These are phyloP conservation scores for Periophthalmus magnuspinnatus DNA, from an alignment of 2,797 vertebrate species.

Conservation along the genomic window DNA sequence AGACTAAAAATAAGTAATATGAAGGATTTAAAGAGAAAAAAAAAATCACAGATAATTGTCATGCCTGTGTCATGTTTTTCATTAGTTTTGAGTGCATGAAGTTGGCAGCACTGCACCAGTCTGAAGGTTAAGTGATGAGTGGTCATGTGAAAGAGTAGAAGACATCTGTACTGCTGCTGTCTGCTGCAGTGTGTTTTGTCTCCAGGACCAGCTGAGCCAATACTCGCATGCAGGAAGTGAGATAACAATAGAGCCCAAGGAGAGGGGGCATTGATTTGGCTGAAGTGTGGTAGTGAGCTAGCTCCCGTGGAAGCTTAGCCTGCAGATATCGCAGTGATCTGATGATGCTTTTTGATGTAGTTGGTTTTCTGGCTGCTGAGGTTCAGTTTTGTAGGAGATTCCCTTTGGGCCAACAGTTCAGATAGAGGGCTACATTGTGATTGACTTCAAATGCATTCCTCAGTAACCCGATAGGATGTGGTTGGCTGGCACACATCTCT, in stretches of 20 bases:
- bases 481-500: constrained; percentile 30
- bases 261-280: constrained; percentile 24
- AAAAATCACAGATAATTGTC: not conserved
- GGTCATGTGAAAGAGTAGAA: constrained; percentile 13
- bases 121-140: constrained; percentile 11
- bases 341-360: constrained; percentile 26
- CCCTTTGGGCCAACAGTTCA: constrained; percentile 45
- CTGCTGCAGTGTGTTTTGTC: constrained; percentile 14
- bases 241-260: constrained; percentile 46
- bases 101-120: constrained; percentile 11
- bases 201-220: constrained; percentile 38
- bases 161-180: constrained; percentile 16
- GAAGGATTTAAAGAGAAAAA: too few species aligned
- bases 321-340: constrained; percentile 12
- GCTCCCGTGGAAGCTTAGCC: constrained; percentile 2
- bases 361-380: constrained; percentile 33
- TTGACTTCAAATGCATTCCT: constrained; percentile 72
- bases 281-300: constrained; percentile 3
- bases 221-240: constrained; percentile 45
- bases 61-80: not conserved
- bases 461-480: constrained; percentile 58
- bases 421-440: constrained; percentile 66
- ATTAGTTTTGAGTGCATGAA: constrained; percentile 10
- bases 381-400: constrained; percentile 35
- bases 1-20: too few species aligned